Conservation (phyloP, 1,140 invertebrate genomes). For the Lordiphosa mommai region DNA sequence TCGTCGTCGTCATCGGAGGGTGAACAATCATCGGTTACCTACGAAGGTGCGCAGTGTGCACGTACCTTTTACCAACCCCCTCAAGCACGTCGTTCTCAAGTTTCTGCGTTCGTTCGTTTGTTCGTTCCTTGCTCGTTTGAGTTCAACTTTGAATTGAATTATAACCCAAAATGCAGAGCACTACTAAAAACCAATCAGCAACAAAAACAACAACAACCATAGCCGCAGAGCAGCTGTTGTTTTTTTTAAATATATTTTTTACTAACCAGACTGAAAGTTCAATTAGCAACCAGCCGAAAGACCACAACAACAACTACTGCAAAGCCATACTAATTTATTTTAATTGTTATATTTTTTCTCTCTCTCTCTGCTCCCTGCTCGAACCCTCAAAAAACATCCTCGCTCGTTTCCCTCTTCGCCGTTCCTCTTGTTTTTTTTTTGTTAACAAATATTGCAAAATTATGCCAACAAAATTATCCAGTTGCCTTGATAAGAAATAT, state of each 20-base stretch:
- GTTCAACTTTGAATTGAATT: conserved; percentile 47
- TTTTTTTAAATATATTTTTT: conserved; percentile 34
- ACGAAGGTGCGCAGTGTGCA: conserved; percentile 68
- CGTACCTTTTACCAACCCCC: conserved; percentile 12
- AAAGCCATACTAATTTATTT: conserved; percentile 46
- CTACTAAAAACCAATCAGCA: conserved; percentile 39
- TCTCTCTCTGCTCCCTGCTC: conserved; percentile 15
- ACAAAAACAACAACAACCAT: conserved; percentile 19
- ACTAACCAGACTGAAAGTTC: conserved; percentile 65
- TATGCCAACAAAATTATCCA: conserved; percentile 23
- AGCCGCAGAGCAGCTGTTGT: background rate
- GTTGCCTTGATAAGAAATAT: conserved; percentile 72
- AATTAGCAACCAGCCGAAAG: conserved; percentile 60
- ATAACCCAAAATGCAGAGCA: conserved; percentile 54
- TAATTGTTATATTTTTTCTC: conserved; percentile 43
- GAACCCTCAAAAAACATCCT: conserved; percentile 9
- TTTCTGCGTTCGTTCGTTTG: conserved; percentile 44
- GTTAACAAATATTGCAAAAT: conserved; percentile 1
- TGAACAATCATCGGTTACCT: conserved; percentile 24
- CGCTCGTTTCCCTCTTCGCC: conserved; percentile 24
- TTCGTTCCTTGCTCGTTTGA: conserved; percentile 51
- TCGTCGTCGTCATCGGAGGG: too few relatives aligned
- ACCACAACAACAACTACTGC: conserved; percentile 22
- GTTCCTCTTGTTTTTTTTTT: background rate
- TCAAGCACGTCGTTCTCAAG: conserved; percentile 56